Evolutionary conservation across 2,113 vertebrate genomes (phyloP), one percentile per base, ranked within the genome.

Genomic region (Vidua chalybeata): DNA sequence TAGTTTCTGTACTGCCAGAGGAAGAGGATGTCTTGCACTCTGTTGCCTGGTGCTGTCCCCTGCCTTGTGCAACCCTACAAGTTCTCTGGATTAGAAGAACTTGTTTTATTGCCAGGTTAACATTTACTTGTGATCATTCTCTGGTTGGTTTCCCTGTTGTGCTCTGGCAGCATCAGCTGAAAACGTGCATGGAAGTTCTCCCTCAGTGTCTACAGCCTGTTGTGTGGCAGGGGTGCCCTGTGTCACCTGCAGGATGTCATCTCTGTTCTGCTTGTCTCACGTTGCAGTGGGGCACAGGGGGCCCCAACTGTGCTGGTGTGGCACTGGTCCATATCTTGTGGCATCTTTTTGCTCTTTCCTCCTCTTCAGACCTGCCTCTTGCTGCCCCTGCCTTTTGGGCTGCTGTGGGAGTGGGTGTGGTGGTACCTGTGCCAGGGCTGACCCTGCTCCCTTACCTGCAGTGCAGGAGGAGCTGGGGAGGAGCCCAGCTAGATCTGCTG

Each of bases 251-350:
- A 27, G 46, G 64, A 15, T 22, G 20, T 61, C n/a, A 23, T 55
- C 52, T 43, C 23, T 59, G 7, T 10, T 31, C 3, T 55, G 2
- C 15, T 63, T 28, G 35, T 77, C 15, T 31, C 56, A 9, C 0
- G 0, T 43, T 30, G 24, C 22, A 52, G 41, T 41, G 41, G 41
- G 41, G 41, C 17, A 15, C n/a, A 28, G 7, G 46, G 31, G 43
- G 23, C 11, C n/a, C 27, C 45, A 51, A 5, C 11, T 0, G 0
- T 54, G 16, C 26, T 5, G 2, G 7, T 48, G 62, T 6, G 8
- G 30, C 46, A 48, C 62, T 48, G 21, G 8, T 49, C 39, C 0
- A 0, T 54, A 46, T 15, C 9, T 59, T 0, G 0, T 63, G 58
- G 48, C 2, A 0, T 37, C 37, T 61, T 74, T 54, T 35, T 24